Evolutionary conservation across 2,888 invertebrate species (phyloP).

Genomic region (Lithophane leautieri): DNA sequence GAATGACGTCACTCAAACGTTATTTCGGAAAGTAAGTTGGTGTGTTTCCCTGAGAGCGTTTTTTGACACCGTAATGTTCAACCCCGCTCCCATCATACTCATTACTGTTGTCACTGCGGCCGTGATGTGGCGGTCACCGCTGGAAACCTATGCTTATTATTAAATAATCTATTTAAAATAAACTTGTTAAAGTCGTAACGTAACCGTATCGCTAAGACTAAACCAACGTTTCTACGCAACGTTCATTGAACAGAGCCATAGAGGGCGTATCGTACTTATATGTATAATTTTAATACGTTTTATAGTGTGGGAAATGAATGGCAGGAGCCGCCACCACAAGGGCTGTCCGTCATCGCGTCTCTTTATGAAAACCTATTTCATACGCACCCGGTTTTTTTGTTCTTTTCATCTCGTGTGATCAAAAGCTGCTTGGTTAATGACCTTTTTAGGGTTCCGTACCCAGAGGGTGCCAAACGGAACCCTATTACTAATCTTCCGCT

Average conservation of each 20-base stretch:
- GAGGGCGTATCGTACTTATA: slow-evolving; percentile 50
- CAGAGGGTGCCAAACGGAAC: no score
- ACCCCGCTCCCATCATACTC: not conserved
- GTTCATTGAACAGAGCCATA: slow-evolving; percentile 52
- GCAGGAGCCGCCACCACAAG: slow-evolving; percentile 66
- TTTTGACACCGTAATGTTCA: no score
- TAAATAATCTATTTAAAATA: not conserved
- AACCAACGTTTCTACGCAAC: slow-evolving; percentile 19
- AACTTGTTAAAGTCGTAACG: slow-evolving; percentile 7
- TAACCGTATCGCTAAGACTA: slow-evolving; percentile 33
- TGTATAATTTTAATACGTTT: slow-evolving; percentile 62
- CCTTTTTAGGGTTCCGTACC: not conserved
- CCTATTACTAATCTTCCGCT: no score
- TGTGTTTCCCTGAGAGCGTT: no score
- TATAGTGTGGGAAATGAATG: slow-evolving; percentile 73
- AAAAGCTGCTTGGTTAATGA: slow-evolving; percentile 38
- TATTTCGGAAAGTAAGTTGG: no score
- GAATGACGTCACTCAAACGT: not conserved
- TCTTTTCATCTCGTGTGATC: slow-evolving; percentile 52
- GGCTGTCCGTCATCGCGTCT: slow-evolving; percentile 69
- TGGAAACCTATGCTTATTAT: not conserved
- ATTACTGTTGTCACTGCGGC: not conserved
- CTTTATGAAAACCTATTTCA: slow-evolving; percentile 58
- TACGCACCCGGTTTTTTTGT: slow-evolving; percentile 40
- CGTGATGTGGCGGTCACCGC: no score